Evolutionary conservation across 2,888 invertebrate genomes (phyloP).

Genomic region (Tipula confusa): DNA sequence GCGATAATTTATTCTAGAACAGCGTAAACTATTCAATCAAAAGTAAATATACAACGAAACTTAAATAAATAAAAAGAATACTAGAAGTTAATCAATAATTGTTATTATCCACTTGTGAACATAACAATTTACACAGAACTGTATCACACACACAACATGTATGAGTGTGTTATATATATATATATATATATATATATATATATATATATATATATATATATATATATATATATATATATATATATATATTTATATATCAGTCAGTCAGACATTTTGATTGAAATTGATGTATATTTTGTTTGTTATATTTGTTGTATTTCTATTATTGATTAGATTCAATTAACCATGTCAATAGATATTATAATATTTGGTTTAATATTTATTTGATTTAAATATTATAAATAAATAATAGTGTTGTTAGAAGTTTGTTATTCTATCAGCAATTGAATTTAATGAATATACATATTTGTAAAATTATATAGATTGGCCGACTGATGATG

Average conservation of each 20-base stretch:
- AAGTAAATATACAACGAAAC: slow-evolving; percentile 14
- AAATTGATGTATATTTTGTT: not conserved
- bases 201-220: no score
- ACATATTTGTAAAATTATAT: not conserved
- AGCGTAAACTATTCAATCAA: slow-evolving; percentile 12
- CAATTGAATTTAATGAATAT: not conserved
- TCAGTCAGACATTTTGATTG: not conserved
- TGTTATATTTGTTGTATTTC: not conserved
- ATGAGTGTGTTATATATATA: not conserved
- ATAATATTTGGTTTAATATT: not conserved
- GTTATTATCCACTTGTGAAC: slow-evolving; percentile 20
- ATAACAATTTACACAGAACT: not conserved
- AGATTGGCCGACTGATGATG: not conserved
- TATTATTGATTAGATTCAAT: slow-evolving; percentile 12
- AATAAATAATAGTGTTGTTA: not conserved
- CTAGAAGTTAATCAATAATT: slow-evolving; percentile 12
- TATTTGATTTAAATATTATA: not conserved
- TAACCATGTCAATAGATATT: slow-evolving; percentile 12
- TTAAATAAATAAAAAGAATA: not conserved
- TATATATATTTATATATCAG: no score
- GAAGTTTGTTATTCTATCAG: not conserved
- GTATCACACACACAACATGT: not conserved
- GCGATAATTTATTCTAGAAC: not conserved
- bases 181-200: no score
- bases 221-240: no score